Conservation (phyloP, 2,888 invertebrate genomes). For the Tenthredo mesomela region DNA sequence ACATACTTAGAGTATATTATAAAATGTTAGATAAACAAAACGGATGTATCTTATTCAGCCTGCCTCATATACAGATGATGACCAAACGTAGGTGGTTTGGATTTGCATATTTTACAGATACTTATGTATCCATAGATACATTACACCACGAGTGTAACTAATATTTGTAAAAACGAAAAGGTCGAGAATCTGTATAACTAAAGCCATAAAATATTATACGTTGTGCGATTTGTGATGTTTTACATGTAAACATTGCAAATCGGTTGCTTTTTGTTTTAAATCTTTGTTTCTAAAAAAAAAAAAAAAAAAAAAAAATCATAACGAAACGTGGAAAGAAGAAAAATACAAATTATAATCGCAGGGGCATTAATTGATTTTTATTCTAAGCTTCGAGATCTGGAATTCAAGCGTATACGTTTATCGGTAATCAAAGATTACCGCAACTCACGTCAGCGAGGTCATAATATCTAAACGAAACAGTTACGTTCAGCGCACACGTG, state of each 20-base stretch:
- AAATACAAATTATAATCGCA: not conserved
- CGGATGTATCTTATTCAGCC: not conserved
- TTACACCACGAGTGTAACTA: not conserved
- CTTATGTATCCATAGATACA: not conserved
- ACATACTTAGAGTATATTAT: not conserved
- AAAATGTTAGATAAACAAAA: constrained; percentile 13
- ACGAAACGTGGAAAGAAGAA: not conserved
- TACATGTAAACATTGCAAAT: not conserved
- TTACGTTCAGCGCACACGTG: not conserved
- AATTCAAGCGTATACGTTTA: not conserved
- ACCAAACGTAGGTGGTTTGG: not conserved
- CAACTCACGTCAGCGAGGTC: not conserved
- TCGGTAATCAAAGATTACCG: not conserved
- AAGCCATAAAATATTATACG: not conserved
- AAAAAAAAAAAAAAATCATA: no score
- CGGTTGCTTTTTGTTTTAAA: not conserved
- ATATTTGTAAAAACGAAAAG: not conserved
- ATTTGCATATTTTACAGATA: not conserved
- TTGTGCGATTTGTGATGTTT: not conserved
- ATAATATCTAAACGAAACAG: not conserved
- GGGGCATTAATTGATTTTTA: no score
- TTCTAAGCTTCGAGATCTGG: no score
- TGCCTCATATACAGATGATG: not conserved
- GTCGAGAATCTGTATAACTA: not conserved
- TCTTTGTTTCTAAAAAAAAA: no score